Conservation (phyloP, 2,888 invertebrate species). For the Netelia fuscicornis region DNA sequence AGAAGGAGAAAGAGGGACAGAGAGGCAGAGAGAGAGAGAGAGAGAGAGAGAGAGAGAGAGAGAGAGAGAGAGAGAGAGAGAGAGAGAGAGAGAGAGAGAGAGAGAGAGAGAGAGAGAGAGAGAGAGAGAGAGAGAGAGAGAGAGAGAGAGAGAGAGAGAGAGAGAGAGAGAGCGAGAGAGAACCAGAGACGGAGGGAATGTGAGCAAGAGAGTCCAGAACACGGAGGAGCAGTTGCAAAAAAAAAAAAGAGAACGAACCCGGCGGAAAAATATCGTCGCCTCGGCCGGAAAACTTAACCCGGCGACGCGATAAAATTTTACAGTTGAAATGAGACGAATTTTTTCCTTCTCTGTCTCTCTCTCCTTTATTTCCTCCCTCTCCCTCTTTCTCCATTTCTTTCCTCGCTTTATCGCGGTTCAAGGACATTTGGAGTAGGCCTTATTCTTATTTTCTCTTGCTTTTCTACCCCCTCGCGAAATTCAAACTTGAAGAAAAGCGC, state of each 20-base stretch:
- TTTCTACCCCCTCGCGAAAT: neutral
- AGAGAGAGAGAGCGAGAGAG: neutral
- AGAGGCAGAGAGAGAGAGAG: too few relatives aligned
- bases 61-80: too few relatives aligned
- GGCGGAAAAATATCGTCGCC: slow-evolving; percentile 78
- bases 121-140: neutral
- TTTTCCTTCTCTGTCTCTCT: slow-evolving; percentile 31
- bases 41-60: neutral
- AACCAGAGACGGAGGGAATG: slow-evolving; percentile 61
- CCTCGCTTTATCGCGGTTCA: neutral
- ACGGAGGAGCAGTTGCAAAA: slow-evolving; percentile 60
- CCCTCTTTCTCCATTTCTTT: slow-evolving; percentile 34
- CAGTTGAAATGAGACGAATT: slow-evolving; percentile 73
- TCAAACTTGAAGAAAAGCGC: slow-evolving; percentile 7
- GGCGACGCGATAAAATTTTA: slow-evolving; percentile 79
- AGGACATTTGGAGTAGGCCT: slow-evolving; percentile 47
- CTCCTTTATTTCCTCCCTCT: neutral
- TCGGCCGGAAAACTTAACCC: slow-evolving; percentile 78
- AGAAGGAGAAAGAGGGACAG: slow-evolving; percentile 9
- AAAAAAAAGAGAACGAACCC: slow-evolving; percentile 60
- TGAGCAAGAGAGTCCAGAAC: slow-evolving; percentile 58
- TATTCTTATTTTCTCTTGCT: slow-evolving; percentile 15
- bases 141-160: neutral
- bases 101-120: neutral
- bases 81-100: neutral